Evolutionary conservation across 2,113 vertebrate species (phyloP).

Genomic region (Charina bottae): DNA sequence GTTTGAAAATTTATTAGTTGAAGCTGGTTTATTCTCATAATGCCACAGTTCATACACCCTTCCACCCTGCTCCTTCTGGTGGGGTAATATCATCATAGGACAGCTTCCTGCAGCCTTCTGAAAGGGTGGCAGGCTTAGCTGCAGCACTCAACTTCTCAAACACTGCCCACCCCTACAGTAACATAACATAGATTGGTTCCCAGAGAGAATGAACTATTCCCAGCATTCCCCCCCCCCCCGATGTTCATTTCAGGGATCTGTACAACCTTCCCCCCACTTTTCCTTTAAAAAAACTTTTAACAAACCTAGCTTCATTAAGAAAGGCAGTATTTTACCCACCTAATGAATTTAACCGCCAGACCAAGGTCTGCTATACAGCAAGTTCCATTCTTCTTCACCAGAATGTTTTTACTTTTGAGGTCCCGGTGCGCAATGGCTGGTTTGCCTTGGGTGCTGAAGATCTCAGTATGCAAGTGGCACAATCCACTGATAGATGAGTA

Average conservation of each 20-base stretch:
- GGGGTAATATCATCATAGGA: neutral
- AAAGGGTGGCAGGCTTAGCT: neutral
- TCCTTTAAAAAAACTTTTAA: neutral
- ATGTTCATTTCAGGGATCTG: neutral
- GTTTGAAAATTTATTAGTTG: neutral
- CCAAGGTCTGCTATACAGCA: constrained; percentile 97
- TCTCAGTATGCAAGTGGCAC: constrained; percentile 95
- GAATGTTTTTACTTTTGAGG: constrained; percentile 96
- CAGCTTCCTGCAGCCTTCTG: neutral
- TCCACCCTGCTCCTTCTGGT: neutral
- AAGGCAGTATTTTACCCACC: constrained; percentile 73
- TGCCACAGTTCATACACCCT: neutral
- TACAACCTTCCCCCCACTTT: neutral
- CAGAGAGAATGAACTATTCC: neutral
- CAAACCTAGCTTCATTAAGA: neutral
- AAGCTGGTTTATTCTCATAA: neutral
- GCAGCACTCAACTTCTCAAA: neutral
- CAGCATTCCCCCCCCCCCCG: neutral
- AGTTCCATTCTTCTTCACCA: constrained; percentile 95
- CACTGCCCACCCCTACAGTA: neutral
- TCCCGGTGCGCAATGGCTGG: constrained; percentile 96
- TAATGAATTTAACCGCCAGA: constrained; percentile 96
- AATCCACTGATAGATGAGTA: constrained; percentile 92
- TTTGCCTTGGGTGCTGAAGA: constrained; percentile 96
- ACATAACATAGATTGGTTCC: neutral